Evolutionary conservation across 2,113 vertebrate genomes (phyloP), one percentile per base, ranked within the genome.

Genomic region (Calonectris borealis): DNA sequence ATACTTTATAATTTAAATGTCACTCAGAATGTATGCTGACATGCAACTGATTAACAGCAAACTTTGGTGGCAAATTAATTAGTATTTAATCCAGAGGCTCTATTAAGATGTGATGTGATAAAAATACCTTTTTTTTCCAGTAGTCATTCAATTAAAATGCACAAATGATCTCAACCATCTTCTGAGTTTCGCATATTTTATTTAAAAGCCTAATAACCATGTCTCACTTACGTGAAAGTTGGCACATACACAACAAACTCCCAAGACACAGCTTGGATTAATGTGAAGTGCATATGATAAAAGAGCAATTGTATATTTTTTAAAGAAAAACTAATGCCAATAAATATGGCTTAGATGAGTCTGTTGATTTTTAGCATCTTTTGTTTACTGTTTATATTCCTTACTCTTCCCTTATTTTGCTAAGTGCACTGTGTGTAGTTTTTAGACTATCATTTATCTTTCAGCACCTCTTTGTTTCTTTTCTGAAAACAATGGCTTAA

Each of bases 31-130:
- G 66, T 97, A 88, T 95, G 94, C 91, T 96, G 96, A 96, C 90
- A 85, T 91, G 94, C 81, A 95, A 62, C 94, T 98, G 94, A 98
- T 98, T 98, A 98, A 97, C 92, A 93, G 93, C 93, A 97, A 91
- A 75, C 92, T 96, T 96, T 95, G 87, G 95, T 95, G 93, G 95
- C 96, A 97, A 97, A 97, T 98, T 98, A 98, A 98, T 98, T 96
- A 97, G 90, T 96, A 87, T 97, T 98, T 98, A 97, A 98, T 97
- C 93, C 97, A 88, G 81, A 93, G 86, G 57, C 79, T 83, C 77
- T 94, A 95, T 96, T 94, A 96, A 97, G 91, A 96, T 95, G 82
- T 80, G 88, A 95, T 93, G 88, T 94, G 96, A 97, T 94, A 93
- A 96, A 97, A 97, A 95, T 90, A 93, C 44, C 51, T 54, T 40